Evolutionary conservation across 2,797 vertebrate genomes (phyloP).

Genomic region (Mastacembelus armatus): DNA sequence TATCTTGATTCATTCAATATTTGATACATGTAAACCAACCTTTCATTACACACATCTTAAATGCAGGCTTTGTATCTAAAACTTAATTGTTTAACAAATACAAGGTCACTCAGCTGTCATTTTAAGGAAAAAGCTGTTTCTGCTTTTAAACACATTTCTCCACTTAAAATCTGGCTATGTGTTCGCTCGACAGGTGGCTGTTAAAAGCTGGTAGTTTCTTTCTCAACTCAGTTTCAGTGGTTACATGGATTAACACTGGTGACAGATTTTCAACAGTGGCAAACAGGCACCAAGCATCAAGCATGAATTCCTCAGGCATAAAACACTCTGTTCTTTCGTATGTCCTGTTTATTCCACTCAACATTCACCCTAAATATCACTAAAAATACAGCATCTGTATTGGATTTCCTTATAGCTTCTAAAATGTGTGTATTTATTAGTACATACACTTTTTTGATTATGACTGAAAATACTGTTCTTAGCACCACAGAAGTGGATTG

Average conservation of each 20-base stretch:
- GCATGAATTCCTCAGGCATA: background rate
- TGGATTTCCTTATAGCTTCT: background rate
- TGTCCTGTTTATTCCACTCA: background rate
- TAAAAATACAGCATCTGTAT: too few relatives aligned
- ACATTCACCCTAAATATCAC: too few relatives aligned
- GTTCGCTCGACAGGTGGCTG: background rate
- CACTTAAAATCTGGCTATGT: background rate
- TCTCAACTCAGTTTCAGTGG: conserved; percentile 17
- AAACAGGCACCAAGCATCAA: background rate
- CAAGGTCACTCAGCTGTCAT: conserved; percentile 28
- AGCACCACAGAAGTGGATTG: background rate
- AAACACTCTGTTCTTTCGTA: background rate
- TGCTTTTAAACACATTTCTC: background rate
- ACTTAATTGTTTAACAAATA: conserved; percentile 22
- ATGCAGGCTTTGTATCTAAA: conserved; percentile 29
- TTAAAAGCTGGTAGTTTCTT: conserved; percentile 9
- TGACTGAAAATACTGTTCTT: too few relatives aligned
- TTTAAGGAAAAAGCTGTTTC: conserved; percentile 5
- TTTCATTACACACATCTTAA: conserved; percentile 22
- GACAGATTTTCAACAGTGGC: background rate
- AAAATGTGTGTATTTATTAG: too few relatives aligned
- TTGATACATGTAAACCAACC: conserved; percentile 60
- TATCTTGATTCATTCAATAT: conserved; percentile 25
- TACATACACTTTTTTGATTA: background rate
- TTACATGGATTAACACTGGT: background rate